These are phyloP conservation scores for Drosophila vallismaia DNA, from an alignment of 2,888 invertebrate genomes.

Conservation along the genomic window DNA sequence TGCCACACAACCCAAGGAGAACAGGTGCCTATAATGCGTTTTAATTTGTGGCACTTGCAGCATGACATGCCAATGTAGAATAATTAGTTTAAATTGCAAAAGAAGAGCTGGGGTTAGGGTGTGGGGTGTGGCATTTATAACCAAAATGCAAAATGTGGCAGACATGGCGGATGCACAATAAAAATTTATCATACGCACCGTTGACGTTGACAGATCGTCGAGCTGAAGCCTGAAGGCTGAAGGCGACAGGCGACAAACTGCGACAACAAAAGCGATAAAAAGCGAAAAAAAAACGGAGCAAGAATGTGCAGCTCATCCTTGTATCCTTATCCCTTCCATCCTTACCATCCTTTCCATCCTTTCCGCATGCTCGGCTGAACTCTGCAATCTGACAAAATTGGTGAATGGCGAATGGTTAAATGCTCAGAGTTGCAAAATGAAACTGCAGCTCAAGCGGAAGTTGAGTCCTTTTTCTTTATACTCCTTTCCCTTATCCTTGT, in stretches of 20 bases:
- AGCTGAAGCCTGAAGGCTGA: slow-evolving; percentile 41
- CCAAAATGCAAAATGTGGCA: slow-evolving; percentile 9
- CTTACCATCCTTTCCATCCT: slow-evolving; percentile 26
- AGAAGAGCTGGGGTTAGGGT: neutral
- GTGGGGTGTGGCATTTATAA: neutral
- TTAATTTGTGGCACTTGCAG: slow-evolving; percentile 27
- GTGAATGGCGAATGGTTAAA: slow-evolving; percentile 47
- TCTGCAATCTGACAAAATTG: slow-evolving; percentile 70
- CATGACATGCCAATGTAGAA: slow-evolving; percentile 22
- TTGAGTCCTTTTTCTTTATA: slow-evolving; percentile 27
- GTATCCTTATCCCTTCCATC: slow-evolving; percentile 3
- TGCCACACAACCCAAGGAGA: neutral
- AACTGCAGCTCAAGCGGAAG: slow-evolving; percentile 30
- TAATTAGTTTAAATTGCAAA: slow-evolving; percentile 37
- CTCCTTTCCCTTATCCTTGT: neutral
- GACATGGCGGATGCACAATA: slow-evolving; percentile 58
- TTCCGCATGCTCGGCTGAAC: slow-evolving; percentile 64
- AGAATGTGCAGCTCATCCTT: slow-evolving; percentile 10
- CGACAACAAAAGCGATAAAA: slow-evolving; percentile 37
- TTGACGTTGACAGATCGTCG: slow-evolving; percentile 78
- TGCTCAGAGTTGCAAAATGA: slow-evolving; percentile 25
- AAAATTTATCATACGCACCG: slow-evolving; percentile 78
- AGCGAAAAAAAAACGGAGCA: neutral
- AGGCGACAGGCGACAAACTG: slow-evolving; percentile 40
- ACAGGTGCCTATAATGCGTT: slow-evolving; percentile 29